Evolutionary conservation across 2,113 vertebrate genomes (phyloP), one percentile per base, ranked within the genome.

Genomic region (Platysteira castanea): DNA sequence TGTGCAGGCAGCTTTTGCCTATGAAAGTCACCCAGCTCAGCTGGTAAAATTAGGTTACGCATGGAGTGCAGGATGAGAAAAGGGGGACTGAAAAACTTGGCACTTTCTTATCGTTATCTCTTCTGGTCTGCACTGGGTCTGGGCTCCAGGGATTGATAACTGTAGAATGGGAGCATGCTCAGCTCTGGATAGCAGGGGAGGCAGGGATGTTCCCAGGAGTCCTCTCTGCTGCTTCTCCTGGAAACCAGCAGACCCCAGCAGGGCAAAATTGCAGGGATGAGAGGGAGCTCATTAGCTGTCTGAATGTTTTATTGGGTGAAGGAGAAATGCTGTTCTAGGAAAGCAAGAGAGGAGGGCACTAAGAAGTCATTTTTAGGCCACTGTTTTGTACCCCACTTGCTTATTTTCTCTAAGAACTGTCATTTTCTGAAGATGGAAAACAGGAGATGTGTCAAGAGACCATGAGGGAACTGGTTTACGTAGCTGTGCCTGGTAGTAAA

Each of bases 1-100:
- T 92, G 76, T 84, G 65, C 69, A 71, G 64, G 93, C 76, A 89
- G 54, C 50, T 89, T 87, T 94, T 93, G 82, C 93, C 83, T 90
- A 23, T 20, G n/a, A 78, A 95, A 87, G 49, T 56, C 80, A 79
- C 54, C 37, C 80, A 56, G 31, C 83, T 90, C 41, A 37, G 79
- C 10, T 84, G 65, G 68, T 71, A 78, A 93, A 92, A 90, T 53
- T 9, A 71, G 69, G 41, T 86, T 87, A 90, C 84, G n/a, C 52
- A 46, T 0, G 2, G 79, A 52, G 44, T 49, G 37, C 37, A 87
- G 76, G 73, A 84, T 37, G 37, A 78, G 83, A 85, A 86, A 80
- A 94, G 15, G 17, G 9, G 11, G 37, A 31, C 57, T 73, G 85
- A 76, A 93, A 78, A 81, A 75, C 61, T 78, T 86, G 63, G 52